Evolutionary conservation across 2,113 vertebrate species (phyloP).

Genomic region (Corydoras sp.): DNA sequence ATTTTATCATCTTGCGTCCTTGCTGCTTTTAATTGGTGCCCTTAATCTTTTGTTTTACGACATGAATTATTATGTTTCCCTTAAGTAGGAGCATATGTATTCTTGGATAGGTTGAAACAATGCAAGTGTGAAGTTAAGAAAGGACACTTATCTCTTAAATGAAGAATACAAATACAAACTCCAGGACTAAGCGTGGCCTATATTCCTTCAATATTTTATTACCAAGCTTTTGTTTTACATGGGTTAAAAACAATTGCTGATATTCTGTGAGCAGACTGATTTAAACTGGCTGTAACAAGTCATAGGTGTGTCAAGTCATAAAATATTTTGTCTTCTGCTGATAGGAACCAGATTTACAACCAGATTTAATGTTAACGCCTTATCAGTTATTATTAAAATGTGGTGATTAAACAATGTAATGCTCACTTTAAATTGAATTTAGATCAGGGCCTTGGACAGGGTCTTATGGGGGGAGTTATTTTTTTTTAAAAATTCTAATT

Average conservation of each 20-base stretch:
- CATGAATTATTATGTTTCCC: conserved; percentile 51
- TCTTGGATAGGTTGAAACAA: conserved; percentile 41
- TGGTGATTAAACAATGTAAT: too few species aligned
- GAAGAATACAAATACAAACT: conserved; percentile 3
- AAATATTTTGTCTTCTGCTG: too few species aligned
- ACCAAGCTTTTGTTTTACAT: conserved; percentile 21
- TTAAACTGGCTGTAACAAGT: conserved; percentile 12
- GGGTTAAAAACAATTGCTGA: conserved; percentile 22
- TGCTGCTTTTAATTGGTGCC: conserved; percentile 47
- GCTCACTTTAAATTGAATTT: too few species aligned
- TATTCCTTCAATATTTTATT: conserved; percentile 1
- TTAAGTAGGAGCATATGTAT: conserved; percentile 45
- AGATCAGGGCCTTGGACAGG: too few species aligned
- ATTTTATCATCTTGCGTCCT: conserved; percentile 8
- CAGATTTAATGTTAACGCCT: too few species aligned
- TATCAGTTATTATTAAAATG: too few species aligned
- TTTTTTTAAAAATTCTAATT: too few species aligned
- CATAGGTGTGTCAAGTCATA: background rate
- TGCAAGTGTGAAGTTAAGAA: conserved; percentile 8
- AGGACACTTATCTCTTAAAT: conserved; percentile 27
- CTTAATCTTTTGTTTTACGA: conserved; percentile 44
- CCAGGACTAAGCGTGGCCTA: too few species aligned
- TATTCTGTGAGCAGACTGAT: conserved; percentile 18
- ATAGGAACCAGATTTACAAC: too few species aligned
- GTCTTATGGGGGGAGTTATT: too few species aligned